Percentiles rank a stretch among this genome's conserved stretches.
Conservation (phyloP, 2,888 invertebrate species). For the Cremastinae sp. region DNA sequence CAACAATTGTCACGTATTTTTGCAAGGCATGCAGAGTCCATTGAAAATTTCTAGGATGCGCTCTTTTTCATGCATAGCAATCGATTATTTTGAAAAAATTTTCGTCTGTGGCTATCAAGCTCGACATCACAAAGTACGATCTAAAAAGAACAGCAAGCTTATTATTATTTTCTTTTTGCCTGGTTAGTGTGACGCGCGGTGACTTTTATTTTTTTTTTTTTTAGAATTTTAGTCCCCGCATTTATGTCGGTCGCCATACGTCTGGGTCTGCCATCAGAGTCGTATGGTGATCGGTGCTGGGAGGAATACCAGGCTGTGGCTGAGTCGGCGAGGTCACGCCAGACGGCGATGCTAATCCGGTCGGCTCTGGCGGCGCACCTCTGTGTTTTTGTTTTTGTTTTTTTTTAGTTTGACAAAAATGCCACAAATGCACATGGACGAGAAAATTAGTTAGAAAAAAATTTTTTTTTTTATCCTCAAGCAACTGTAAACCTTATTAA, state of each 20-base stretch:
- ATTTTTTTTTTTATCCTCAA: too few species aligned
- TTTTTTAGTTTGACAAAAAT: conserved; percentile 35
- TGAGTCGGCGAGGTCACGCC: conserved; percentile 82
- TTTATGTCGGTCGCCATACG: conserved; percentile 96
- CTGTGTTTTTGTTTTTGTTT: conserved; percentile 80
- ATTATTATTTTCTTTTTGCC: conserved; percentile 75
- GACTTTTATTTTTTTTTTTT: conserved; percentile 65
- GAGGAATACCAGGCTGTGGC: conserved; percentile 82
- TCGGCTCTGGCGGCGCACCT: conserved; percentile 91
- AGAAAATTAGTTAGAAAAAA: conserved; percentile 11
- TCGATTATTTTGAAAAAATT: neutral
- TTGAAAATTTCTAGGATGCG: neutral
- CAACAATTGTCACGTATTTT: too few species aligned
- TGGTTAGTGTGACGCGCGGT: conserved; percentile 78
- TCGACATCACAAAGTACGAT: conserved; percentile 1
- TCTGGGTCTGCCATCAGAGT: conserved; percentile 96
- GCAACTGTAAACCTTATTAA: neutral
- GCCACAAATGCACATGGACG: conserved; percentile 9
- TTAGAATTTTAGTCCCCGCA: conserved; percentile 68
- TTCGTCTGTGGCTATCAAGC: neutral
- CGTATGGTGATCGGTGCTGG: conserved; percentile 87
- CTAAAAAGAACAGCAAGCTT: conserved; percentile 40
- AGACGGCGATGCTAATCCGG: conserved; percentile 88
- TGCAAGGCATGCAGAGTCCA: too few species aligned
- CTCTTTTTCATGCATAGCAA: neutral